Conservation (phyloP, 2,888 invertebrate genomes). For the Rosalia funebris region DNA sequence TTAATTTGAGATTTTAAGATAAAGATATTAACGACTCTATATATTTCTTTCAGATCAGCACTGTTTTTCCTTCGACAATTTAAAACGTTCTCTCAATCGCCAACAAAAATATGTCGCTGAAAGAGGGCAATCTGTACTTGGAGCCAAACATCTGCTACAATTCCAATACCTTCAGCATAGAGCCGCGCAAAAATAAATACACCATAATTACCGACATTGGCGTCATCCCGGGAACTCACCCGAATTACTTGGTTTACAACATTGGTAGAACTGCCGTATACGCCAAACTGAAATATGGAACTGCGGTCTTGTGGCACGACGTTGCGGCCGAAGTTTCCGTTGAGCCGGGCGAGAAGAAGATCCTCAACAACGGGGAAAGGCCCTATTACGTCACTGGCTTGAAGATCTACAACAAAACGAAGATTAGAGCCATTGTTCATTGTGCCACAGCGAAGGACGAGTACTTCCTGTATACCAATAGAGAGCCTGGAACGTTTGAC, state of each 20-base stretch:
- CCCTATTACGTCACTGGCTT: slow-evolving; percentile 21
- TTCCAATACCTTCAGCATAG: slow-evolving; percentile 4
- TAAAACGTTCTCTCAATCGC: too few relatives aligned
- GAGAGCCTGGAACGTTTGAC: neutral
- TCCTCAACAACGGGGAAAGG: slow-evolving; percentile 5
- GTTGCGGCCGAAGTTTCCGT: neutral
- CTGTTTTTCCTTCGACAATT: too few relatives aligned
- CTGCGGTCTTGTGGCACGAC: slow-evolving; percentile 7
- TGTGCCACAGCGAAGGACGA: neutral
- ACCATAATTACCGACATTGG: neutral
- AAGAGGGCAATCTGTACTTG: neutral
- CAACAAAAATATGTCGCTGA: neutral
- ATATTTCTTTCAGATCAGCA: neutral
- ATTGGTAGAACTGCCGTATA: slow-evolving; percentile 23
- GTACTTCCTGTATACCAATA: neutral
- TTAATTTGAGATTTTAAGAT: too few relatives aligned
- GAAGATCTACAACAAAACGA: slow-evolving; percentile 19
- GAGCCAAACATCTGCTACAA: neutral
- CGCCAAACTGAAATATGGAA: slow-evolving; percentile 20
- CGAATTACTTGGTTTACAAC: slow-evolving; percentile 21
- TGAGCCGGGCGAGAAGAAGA: slow-evolving; percentile 21
- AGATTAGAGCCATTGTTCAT: slow-evolving; percentile 22
- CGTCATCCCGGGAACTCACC: slow-evolving; percentile 1
- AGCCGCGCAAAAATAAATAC: neutral
- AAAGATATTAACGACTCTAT: too few relatives aligned